Base-by-base conservation (phyloP, 2,888 invertebrate species). In the Drosophila lutescens region DNA sequence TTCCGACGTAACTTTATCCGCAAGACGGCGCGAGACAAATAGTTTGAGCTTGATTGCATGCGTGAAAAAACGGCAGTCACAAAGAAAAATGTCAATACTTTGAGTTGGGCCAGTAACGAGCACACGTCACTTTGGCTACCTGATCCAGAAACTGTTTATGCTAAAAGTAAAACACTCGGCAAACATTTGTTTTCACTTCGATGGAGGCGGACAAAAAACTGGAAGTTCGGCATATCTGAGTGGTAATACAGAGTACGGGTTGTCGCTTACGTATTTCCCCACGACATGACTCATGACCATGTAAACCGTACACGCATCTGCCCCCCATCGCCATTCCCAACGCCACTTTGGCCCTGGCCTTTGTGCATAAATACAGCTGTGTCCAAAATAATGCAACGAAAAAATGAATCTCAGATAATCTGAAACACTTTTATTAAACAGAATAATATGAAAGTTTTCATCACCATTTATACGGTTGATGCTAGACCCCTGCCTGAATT, bases 221-320 rank as follows among this genome's bases (percentile, higher is more conserved):
- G 36, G 43, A 49, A 38, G n/a, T 68, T 50, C 57, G 15, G 17
- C 26, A 26, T 47, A 15, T 61, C 61, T 51, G 38, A 40, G 30
- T 20, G 2, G 15, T 40, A 38, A 20, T 8, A 43, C 23, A 30
- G 17, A 23, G 15, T 15, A 32, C 32, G 12, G 5, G 34, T 41
- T 30, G 51, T 20, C 36, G 49, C 47, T 50, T 50, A n/a, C 70
- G 71, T 76, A 62, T 71, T 80, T 80, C 61, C 81, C 84, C 74
- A 58, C 76, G 62, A 78, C 62, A 40, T 81, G 86, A 81, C 50
- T 78, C 79, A 70, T 50, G 44, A 47, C 47, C 58, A 53, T 67
- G 84, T 78, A 69, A 70, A 71, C 73, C 78, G 20, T 20, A 58
- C 56, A 68, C 78, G 82, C 62, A 66, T 63, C 72, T 60, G 47